Conservation (phyloP, 2,113 vertebrate genomes). For the Salvator merianae region DNA sequence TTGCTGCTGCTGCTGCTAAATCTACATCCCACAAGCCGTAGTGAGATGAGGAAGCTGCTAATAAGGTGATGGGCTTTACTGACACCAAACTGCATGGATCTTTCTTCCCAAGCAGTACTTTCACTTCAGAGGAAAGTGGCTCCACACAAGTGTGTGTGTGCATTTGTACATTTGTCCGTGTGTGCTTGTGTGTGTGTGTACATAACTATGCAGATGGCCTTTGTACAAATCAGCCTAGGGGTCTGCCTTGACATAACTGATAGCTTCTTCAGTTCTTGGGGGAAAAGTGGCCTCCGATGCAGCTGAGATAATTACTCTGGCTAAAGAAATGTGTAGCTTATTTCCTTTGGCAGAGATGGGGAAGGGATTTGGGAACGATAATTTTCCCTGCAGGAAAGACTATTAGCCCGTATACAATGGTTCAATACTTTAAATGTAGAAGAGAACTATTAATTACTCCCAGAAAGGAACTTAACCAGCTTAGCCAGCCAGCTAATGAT, state of each 20-base stretch:
- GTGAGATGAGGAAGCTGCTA: too few species aligned
- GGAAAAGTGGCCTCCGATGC: background rate
- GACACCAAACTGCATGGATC: too few species aligned
- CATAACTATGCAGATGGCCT: background rate
- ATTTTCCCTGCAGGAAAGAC: slow-evolving; percentile 3
- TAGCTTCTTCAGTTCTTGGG: background rate
- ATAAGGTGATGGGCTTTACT: too few species aligned
- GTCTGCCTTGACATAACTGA: background rate
- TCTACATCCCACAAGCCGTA: too few species aligned
- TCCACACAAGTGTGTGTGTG: background rate
- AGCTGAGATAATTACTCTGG: background rate
- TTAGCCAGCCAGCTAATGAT: slow-evolving; percentile 5
- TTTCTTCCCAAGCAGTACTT: too few species aligned
- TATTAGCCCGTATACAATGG: background rate
- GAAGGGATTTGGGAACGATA: background rate
- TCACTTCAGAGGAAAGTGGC: too few species aligned
- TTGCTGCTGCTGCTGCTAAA: too few species aligned
- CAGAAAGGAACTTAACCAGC: background rate
- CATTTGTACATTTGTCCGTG: background rate
- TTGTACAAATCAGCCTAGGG: background rate
- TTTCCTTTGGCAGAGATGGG: background rate
- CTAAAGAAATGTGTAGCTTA: background rate
- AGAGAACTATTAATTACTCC: slow-evolving; percentile 5
- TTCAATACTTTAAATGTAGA: slow-evolving; percentile 4
- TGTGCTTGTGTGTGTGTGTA: background rate